Evolutionary conservation across 2,888 invertebrate genomes (phyloP), one percentile per base, ranked within the genome.

Genomic region (Oxystoma pomonae): DNA sequence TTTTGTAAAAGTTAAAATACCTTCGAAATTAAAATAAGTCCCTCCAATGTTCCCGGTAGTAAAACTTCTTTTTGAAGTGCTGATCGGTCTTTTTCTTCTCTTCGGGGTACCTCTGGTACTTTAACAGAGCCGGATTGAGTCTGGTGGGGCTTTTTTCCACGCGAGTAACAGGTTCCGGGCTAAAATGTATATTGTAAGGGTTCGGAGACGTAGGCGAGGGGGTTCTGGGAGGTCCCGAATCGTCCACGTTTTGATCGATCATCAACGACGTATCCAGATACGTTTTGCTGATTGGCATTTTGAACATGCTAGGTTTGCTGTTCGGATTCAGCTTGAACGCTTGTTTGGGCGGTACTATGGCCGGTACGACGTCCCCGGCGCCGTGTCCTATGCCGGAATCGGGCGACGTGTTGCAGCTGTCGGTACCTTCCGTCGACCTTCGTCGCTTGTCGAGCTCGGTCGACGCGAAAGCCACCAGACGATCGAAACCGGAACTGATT

Each of bases 401-500:
- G 12, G 94, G 93, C 69, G 92, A 92, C 57, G 93, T 93, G 79
- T 92, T 92, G 77, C 90, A 90, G 73, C 90, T 86, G 69, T 81
- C 79, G 60, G 84, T 87, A 72, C 90, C 91, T 80, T 94, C 93
- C 0, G 90, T 89, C 52, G 92, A 92, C 65, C 92, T 85, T 64
- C 93, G 86, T 75, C 94, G 88, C 81, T 93, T 90, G 78, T 92
- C 94, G 78, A 95, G 84, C 75, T 96, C 96, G 16, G 93, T 94
- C 7, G 95, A 94, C 58, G 96, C 96, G 78, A 95, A 93, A 65
- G 94, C 95, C 70, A 96, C 93, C 73, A 96, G 84, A 70, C 94
- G 90, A 82, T 96, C 96, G 83, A 97, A 96, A 60, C 94, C 94
- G 71, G 92, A 94, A 78, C 92, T 93, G 73, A 96, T 93, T 71